Evolutionary conservation across 1,140 invertebrate species (phyloP).

Genomic region (Papilio helenus): DNA sequence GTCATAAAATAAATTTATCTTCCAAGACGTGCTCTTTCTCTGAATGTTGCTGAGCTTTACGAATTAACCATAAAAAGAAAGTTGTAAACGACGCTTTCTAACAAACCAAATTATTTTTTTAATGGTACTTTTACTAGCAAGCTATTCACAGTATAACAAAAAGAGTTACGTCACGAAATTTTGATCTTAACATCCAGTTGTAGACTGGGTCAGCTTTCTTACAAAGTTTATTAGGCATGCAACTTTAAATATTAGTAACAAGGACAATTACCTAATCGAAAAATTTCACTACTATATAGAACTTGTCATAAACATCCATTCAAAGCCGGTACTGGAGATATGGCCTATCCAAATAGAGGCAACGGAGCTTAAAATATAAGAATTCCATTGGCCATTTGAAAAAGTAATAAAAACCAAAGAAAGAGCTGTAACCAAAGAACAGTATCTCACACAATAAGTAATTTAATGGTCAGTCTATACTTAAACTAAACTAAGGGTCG

Average conservation of each 20-base stretch:
- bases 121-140: not conserved
- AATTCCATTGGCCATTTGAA: not conserved
- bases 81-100: conserved; percentile 18
- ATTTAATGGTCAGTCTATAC: too few species aligned
- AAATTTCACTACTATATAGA: too few species aligned
- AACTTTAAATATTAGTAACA: too few species aligned
- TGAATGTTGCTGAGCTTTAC: conserved; percentile 14
- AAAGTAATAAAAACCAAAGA: not conserved
- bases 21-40: not conserved
- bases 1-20: conserved; percentile 6
- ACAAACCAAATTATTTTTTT: conserved; percentile 13
- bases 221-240: too few species aligned
- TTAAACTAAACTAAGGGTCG: too few species aligned
- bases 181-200: too few species aligned
- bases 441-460: too few species aligned
- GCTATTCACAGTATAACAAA: not conserved
- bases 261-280: too few species aligned
- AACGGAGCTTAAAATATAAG: not conserved
- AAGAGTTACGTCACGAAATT: too few species aligned
- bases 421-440: not conserved
- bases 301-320: too few species aligned
- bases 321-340: not conserved
- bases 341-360: not conserved
- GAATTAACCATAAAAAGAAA: conserved; percentile 23
- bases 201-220: too few species aligned